These are phyloP conservation scores for Chelonus insularis DNA, from an alignment of 1,140 invertebrate species.

Conservation along the genomic window DNA sequence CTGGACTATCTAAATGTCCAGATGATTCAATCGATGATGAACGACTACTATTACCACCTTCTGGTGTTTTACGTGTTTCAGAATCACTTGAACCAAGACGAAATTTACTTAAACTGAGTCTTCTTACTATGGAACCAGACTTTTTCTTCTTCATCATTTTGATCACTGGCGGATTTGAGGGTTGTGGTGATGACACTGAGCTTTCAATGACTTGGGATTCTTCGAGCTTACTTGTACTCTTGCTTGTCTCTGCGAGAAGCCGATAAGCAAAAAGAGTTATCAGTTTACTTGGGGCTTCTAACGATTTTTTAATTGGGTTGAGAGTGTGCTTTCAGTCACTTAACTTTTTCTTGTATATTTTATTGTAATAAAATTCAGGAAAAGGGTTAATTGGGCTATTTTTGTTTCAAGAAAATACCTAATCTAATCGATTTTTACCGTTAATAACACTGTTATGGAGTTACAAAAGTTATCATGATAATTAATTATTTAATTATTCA, in stretches of 20 bases:
- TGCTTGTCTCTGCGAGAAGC: slow-evolving; percentile 16
- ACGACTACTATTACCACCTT: slow-evolving; percentile 50
- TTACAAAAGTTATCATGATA: too few relatives aligned
- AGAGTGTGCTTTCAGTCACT: background rate
- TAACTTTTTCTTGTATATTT: background rate
- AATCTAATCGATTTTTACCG: too few relatives aligned
- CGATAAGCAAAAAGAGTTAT: background rate
- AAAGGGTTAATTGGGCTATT: too few relatives aligned
- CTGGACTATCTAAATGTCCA: slow-evolving; percentile 37
- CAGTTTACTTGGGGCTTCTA: slow-evolving; percentile 21
- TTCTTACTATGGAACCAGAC: slow-evolving; percentile 45
- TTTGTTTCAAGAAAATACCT: too few relatives aligned
- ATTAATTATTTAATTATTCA: too few relatives aligned
- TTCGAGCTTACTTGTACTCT: background rate
- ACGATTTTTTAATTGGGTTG: slow-evolving; percentile 25
- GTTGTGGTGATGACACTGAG: background rate
- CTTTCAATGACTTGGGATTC: background rate
- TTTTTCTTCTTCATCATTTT: slow-evolving; percentile 47
- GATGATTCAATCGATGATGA: slow-evolving; percentile 53
- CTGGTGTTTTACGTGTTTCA: slow-evolving; percentile 45
- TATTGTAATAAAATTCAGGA: background rate
- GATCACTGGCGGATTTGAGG: slow-evolving; percentile 18
- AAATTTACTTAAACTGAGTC: slow-evolving; percentile 51
- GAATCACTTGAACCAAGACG: slow-evolving; percentile 43
- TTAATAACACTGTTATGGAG: too few relatives aligned